Conservation (phyloP, 1,140 invertebrate genomes). For the Papilio helenus region DNA sequence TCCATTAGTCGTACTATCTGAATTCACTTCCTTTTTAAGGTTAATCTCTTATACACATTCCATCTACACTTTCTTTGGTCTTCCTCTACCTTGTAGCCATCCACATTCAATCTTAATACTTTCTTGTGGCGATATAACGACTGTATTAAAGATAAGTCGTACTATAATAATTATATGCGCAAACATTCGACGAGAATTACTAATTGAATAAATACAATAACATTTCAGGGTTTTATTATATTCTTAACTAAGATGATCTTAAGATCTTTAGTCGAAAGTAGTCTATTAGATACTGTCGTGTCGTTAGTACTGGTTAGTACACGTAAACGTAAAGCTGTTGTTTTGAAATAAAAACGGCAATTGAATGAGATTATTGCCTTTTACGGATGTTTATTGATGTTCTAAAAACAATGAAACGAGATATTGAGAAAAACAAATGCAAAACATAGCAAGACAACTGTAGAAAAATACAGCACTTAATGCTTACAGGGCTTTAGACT, state of each 20-base stretch:
- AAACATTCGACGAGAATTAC: slow-evolving; percentile 41
- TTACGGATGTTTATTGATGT: neutral
- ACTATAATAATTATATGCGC: slow-evolving; percentile 44
- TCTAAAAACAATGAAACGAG: neutral
- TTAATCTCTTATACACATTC: too few relatives aligned
- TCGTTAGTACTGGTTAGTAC: too few relatives aligned
- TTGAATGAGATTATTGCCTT: neutral
- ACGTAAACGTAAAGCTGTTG: too few relatives aligned
- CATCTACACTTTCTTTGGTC: too few relatives aligned
- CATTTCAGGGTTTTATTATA: neutral
- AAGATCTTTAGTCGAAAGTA: neutral
- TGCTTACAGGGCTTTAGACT: too few relatives aligned
- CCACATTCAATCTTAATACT: too few relatives aligned
- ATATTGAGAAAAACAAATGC: too few relatives aligned
- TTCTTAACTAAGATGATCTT: neutral
- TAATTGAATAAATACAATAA: slow-evolving; percentile 36
- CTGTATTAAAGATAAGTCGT: slow-evolving; percentile 31
- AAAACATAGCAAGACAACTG: too few relatives aligned
- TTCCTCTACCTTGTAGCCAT: too few relatives aligned
- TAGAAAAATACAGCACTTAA: too few relatives aligned
- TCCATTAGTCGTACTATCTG: neutral
- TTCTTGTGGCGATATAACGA: neutral
- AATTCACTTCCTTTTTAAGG: too few relatives aligned
- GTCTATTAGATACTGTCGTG: too few relatives aligned
- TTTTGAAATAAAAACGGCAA: neutral